Evolutionary conservation across 2,113 vertebrate species (phyloP), one percentile per base, ranked within the genome.

Genomic region (Pterophyllum scalare): DNA sequence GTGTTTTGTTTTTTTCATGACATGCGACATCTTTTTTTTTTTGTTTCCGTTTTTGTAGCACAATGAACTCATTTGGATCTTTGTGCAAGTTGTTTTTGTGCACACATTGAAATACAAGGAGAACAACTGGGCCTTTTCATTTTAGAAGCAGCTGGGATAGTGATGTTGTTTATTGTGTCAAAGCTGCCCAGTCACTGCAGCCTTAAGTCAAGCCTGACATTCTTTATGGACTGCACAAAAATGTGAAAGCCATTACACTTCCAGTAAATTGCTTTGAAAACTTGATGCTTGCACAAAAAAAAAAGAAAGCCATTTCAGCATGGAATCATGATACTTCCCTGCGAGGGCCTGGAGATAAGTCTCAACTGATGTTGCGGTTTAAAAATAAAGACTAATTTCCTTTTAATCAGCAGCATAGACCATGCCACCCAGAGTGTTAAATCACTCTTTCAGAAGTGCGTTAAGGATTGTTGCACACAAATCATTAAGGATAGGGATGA

Each of bases 381-480:
- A 89, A 94, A 93, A 93, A 93, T 86, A 90, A 93, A 86, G 84
- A 85, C 87, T 84, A 83, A 93, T 93, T 91, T 93, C 87, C 81
- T 88, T 93, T 89, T 91, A 89, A 93, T 94, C 90, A 92, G 91
- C 65, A 58, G 83, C 85, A 54, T 62, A 38, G 84, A 87, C 87
- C 24, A 38, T 14, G 20, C 72, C 28, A 70, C 84, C 67, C 74
- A 33, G 67, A 86, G 87, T 86, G 64, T 89, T 88, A 87, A 88
- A 88, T 91, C 82, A 85, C 81, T 87, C 88, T 77, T 78, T 85
- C 82, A 88, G 90, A 92, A 87, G 82, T 89, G 83, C 92, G 88
- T 89, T 87, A 57, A 88, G 85, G 81, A 86, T 72, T 74, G 81
- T 33, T 61, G 83, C 70, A 76, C 61, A 80, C 80, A 81, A 85